phyloP scores from a whole-genome alignment of 2,797 vertebrate genomes.

The Petrocephalus sullivani region DNA sequence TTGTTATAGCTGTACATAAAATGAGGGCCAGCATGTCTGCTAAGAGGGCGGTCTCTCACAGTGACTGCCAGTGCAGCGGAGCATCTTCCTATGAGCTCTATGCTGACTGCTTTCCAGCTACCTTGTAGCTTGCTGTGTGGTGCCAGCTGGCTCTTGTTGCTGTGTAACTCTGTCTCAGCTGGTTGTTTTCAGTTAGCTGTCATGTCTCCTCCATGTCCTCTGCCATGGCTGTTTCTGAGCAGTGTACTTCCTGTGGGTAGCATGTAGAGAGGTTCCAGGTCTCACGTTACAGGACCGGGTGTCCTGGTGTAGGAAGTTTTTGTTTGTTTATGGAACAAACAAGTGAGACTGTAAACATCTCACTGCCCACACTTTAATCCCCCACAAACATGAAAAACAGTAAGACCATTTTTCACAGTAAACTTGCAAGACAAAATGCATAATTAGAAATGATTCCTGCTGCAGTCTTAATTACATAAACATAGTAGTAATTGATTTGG shows the following conservation, averaged over 20 bases:
- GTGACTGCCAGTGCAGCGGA: too few species aligned
- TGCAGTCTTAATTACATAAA: not conserved
- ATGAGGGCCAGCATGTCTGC: not conserved
- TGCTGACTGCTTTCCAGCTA: too few species aligned
- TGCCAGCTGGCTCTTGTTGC: not conserved
- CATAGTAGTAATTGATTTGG: not conserved
- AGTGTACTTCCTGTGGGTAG: not conserved
- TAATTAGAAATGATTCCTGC: not conserved
- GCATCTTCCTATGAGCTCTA: too few species aligned
- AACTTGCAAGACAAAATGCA: not conserved
- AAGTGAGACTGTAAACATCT: not conserved
- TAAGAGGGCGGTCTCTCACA: too few species aligned
- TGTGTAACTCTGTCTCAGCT: not conserved
- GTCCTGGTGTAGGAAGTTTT: not conserved
- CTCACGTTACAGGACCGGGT: not conserved
- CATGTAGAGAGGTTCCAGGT: not conserved
- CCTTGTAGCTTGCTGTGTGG: too few species aligned
- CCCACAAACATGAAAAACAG: not conserved
- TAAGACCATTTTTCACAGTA: not conserved
- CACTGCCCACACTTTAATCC: not conserved
- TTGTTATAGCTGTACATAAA: not conserved
- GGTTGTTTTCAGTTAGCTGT: not conserved
- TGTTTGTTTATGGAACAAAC: not conserved
- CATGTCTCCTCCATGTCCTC: not conserved
- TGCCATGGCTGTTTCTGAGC: not conserved